These are phyloP conservation scores for Oasisia sp. DNA, from an alignment of 2,888 invertebrate genomes.

Conservation along the genomic window DNA sequence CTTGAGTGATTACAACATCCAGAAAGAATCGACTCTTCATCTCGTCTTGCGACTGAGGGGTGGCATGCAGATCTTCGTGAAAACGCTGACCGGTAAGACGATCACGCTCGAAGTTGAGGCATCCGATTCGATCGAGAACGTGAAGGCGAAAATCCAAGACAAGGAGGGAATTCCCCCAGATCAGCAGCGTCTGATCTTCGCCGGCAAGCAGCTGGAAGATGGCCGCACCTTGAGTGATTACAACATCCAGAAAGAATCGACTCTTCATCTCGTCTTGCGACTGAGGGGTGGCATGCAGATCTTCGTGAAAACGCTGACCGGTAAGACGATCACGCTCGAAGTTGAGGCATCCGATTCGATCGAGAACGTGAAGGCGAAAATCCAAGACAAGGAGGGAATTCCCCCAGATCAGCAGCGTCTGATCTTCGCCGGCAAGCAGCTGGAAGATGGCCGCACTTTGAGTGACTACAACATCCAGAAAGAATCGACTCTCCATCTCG, in stretches of 20 bases:
- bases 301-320: slow-evolving; percentile 46
- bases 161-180: slow-evolving; percentile 72
- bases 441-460: slow-evolving; percentile 89
- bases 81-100: slow-evolving; percentile 65
- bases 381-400: slow-evolving; percentile 65
- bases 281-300: slow-evolving; percentile 71
- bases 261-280: slow-evolving; percentile 89
- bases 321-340: slow-evolving; percentile 58
- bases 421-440: slow-evolving; percentile 91
- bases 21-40: slow-evolving; percentile 94
- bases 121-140: slow-evolving; percentile 95
- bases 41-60: slow-evolving; percentile 84
- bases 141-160: slow-evolving; percentile 73
- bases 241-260: slow-evolving; percentile 95
- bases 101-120: slow-evolving; percentile 74
- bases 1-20: slow-evolving; percentile 92
- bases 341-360: slow-evolving; percentile 91
- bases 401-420: slow-evolving; percentile 84
- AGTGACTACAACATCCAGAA: slow-evolving; percentile 96
- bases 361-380: slow-evolving; percentile 85
- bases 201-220: slow-evolving; percentile 92
- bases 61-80: slow-evolving; percentile 68
- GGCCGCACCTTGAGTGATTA: slow-evolving; percentile 90
- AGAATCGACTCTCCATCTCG: slow-evolving; percentile 81
- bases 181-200: slow-evolving; percentile 89